Percentiles rank a stretch among this genome's conserved stretches.
Conservation (phyloP, 2,797 vertebrate genomes). For the Gobio occitaniae region DNA sequence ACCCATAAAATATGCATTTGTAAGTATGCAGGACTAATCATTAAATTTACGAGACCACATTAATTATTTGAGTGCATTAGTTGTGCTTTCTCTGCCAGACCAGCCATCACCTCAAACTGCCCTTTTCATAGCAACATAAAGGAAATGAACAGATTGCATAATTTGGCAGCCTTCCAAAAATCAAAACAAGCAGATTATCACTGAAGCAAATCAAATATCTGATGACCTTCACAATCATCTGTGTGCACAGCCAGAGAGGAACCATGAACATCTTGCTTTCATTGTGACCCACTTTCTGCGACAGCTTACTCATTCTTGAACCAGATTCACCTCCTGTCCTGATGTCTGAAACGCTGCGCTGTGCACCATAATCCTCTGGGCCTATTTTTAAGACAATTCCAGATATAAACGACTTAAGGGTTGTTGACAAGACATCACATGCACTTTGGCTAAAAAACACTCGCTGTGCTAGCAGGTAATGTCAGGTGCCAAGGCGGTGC, state of each 20-base stretch:
- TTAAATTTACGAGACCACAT: background rate
- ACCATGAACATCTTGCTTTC: constrained; percentile 18
- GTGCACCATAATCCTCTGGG: constrained; percentile 16
- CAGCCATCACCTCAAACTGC: constrained; percentile 24
- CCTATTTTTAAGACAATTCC: constrained; percentile 45
- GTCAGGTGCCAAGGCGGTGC: constrained; percentile 12
- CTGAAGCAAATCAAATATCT: constrained; percentile 45
- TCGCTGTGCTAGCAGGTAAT: background rate
- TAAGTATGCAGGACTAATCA: background rate
- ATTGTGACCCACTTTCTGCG: constrained; percentile 16
- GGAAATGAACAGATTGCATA: constrained; percentile 44
- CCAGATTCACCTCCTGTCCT: constrained; percentile 10
- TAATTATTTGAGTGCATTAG: constrained; percentile 39
- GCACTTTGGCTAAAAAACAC: constrained; percentile 18
- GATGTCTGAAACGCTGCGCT: background rate
- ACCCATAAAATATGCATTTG: constrained; percentile 8
- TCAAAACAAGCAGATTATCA: constrained; percentile 46
- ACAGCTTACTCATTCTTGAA: background rate
- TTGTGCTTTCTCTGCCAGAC: background rate
- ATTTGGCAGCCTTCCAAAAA: constrained; percentile 26
- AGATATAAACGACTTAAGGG: constrained; percentile 48
- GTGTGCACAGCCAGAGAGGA: constrained; percentile 3
- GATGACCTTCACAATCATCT: constrained; percentile 28
- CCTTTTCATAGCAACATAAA: constrained; percentile 36
- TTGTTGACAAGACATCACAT: constrained; percentile 44